Evolutionary conservation across 2,888 invertebrate species (phyloP), one percentile per base, ranked within the genome.

Genomic region (Melolontha melolontha): DNA sequence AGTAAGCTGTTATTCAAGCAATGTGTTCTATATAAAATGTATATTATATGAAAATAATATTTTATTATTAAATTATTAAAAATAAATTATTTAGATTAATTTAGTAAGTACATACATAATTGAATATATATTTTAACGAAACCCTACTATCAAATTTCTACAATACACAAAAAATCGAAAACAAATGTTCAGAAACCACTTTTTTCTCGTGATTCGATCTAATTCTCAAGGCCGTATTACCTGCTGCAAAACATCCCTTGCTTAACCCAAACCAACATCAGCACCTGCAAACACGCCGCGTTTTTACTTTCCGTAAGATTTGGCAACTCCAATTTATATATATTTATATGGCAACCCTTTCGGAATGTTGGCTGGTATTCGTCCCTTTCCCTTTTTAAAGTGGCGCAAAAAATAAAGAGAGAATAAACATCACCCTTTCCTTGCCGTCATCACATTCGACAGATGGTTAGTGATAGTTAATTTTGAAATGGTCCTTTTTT

Each of bases 221-320:
- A 50, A 27, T 57, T 73, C 75, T 76, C 77, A 77, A 77, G 77
- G 77, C 68, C 75, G 70, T 52, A 65, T 69, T 75, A 76, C 75
- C 73, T 76, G 77, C 72, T 71, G 16, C 49, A 50, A 47, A 66
- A 57, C 34, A 62, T 29, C 54, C 65, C 34, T 34, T 10, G 10
- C 41, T 54, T 73, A 73, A 75, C 73, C 74, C 75, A 76, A 69
- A 72, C 70, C 70, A 71, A 73, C 70, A 70, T 72, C 73, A 17
- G 74, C 77, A 79, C 76, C 79, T 78, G 59, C 59, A 17, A 49
- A 11, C 59, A 34, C 5, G 5, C 16, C 51, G 78, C 77, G 75
- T 75, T 73, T 72, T 76, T 75, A 75, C 75, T 76, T 74, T 76
- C 73, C 34, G 34, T 52, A 68, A 70, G 41, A 71, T 71, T 62